These are phyloP conservation scores for Pelvicachromis taeniatus DNA, from an alignment of 2,113 vertebrate species.

Conservation along the genomic window DNA sequence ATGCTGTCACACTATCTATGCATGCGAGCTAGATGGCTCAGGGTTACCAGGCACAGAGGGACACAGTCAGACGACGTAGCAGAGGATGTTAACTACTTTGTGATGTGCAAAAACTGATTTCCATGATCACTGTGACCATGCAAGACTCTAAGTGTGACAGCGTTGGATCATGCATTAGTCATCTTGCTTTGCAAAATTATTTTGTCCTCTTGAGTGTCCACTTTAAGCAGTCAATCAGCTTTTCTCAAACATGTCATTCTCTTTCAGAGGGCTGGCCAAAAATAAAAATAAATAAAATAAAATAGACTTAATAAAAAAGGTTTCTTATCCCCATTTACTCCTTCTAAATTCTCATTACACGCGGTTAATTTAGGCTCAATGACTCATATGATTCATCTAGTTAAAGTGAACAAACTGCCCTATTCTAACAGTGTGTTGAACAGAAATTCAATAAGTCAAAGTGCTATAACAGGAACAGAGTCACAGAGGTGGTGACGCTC, in stretches of 20 bases:
- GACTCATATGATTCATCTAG: background rate
- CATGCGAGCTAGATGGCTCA: slow-evolving; percentile 27
- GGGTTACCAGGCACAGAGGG: slow-evolving; percentile 17
- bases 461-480: background rate
- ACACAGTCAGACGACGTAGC: slow-evolving; percentile 13
- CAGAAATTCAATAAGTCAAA: slow-evolving; percentile 4
- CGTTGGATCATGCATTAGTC: background rate
- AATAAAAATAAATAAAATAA: background rate
- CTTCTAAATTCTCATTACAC: background rate
- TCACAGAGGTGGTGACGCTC: background rate
- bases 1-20: slow-evolving; percentile 52
- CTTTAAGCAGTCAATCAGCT: slow-evolving; percentile 3
- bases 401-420: background rate
- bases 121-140: background rate
- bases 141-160: background rate
- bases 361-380: background rate
- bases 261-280: background rate
- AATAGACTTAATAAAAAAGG: background rate
- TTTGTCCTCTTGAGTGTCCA: background rate
- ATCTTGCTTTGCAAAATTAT: background rate
- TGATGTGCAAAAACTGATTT: background rate
- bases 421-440: background rate
- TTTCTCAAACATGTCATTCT: background rate
- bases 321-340: background rate
- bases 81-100: slow-evolving; percentile 4